A percentile compares a stretch with the other conserved stretches of the same genome.
Evolutionary conservation across 2,888 invertebrate species (phyloP).

Genomic region (Drosophila cracens): DNA sequence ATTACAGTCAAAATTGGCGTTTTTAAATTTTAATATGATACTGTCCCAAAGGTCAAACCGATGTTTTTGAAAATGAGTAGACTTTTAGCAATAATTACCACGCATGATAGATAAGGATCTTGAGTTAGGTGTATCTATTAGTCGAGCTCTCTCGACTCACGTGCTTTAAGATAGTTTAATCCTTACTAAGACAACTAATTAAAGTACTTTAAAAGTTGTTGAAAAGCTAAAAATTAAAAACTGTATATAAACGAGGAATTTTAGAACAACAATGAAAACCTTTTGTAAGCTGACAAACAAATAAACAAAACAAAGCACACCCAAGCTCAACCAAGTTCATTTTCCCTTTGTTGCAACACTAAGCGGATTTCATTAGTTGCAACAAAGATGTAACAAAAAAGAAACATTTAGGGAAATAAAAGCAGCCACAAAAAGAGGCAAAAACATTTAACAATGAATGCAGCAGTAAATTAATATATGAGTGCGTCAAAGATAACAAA

Average conservation of each 20-base stretch:
- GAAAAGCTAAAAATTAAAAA: neutral
- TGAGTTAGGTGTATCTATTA: accelerated
- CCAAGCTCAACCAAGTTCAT: constrained; percentile 20
- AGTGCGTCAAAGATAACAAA: constrained; percentile 29
- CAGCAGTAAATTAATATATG: constrained; percentile 28
- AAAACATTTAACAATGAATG: constrained; percentile 16
- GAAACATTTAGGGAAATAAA: constrained; percentile 4
- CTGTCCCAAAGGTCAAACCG: accelerated
- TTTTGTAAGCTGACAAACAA: neutral
- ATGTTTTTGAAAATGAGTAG: neutral
- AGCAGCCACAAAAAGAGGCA: constrained; percentile 6
- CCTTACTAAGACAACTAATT: neutral
- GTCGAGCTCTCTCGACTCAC: neutral
- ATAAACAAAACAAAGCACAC: constrained; percentile 18
- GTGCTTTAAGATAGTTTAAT: neutral
- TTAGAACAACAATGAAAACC: neutral
- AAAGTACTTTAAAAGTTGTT: neutral
- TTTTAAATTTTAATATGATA: neutral
- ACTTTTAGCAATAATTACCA: neutral
- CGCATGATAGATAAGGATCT: neutral
- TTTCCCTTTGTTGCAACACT: constrained; percentile 33
- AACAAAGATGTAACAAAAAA: neutral
- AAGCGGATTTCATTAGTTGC: constrained; percentile 45
- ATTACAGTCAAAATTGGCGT: too few relatives aligned
- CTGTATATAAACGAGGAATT: neutral